Percentiles rank a stretch among this genome's conserved stretches.
These are phyloP conservation scores for Theodoxus fluviatilis DNA, from an alignment of 2,888 invertebrate genomes.

Conservation along the genomic window DNA sequence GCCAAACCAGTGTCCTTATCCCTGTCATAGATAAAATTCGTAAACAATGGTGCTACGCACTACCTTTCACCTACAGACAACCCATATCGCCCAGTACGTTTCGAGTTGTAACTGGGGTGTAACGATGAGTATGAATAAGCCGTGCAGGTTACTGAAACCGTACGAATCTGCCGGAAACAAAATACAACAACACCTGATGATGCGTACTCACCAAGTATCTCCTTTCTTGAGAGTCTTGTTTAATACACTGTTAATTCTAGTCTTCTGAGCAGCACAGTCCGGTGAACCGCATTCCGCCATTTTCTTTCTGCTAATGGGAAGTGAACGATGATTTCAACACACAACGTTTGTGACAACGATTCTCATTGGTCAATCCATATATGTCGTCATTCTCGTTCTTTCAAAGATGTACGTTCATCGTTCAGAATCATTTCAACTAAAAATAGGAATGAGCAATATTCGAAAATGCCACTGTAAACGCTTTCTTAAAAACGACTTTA, in stretches of 20 bases:
- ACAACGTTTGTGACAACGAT: neutral
- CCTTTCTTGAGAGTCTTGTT: slow-evolving; percentile 56
- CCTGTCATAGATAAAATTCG: neutral
- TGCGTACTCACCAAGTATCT: slow-evolving; percentile 59
- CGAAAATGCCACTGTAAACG: too few species aligned
- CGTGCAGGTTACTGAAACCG: neutral
- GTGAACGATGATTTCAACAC: slow-evolving; percentile 25
- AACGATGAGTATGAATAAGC: neutral
- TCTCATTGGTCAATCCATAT: neutral
- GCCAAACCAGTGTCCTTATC: too few species aligned
- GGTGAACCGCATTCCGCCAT: slow-evolving; percentile 58
- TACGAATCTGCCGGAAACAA: too few species aligned
- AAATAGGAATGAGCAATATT: too few species aligned
- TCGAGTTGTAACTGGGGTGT: neutral
- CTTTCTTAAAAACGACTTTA: too few species aligned
- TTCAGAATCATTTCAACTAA: too few species aligned
- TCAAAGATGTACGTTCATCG: too few species aligned
- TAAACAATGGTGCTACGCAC: neutral
- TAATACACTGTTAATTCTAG: slow-evolving; percentile 53
- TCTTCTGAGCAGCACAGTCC: slow-evolving; percentile 61
- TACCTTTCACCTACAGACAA: neutral
- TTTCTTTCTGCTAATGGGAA: slow-evolving; percentile 34
- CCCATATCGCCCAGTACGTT: neutral
- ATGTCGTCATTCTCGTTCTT: neutral
- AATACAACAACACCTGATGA: too few species aligned